phyloP scores from a whole-genome alignment of 2,113 vertebrate genomes.

The Serilophus lunatus region DNA sequence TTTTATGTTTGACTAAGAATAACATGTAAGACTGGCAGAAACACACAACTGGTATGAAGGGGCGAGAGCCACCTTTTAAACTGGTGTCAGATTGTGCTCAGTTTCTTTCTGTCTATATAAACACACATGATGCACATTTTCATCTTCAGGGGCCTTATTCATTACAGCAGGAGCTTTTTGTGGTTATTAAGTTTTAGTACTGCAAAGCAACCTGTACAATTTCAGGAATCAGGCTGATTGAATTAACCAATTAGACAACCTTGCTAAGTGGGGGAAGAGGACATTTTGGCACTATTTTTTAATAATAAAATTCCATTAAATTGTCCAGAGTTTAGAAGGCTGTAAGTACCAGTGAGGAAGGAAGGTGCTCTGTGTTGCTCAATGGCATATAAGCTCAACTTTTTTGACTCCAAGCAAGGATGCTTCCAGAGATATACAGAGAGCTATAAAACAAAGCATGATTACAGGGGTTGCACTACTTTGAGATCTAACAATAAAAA shows the following conservation, averaged over 20 bases:
- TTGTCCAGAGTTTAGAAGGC: neutral
- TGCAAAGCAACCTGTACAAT: neutral
- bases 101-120: neutral
- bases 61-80: neutral
- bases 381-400: neutral
- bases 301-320: neutral
- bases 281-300: neutral
- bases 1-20: neutral
- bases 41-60: neutral
- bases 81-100: neutral
- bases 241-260: constrained; percentile 25
- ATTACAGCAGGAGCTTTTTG: neutral
- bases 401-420: neutral
- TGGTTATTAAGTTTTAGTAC: neutral
- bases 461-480: neutral
- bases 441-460: neutral
- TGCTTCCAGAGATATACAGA: neutral
- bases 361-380: neutral
- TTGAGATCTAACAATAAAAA: neutral
- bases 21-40: neutral
- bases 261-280: neutral
- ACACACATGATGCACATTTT: accelerated
- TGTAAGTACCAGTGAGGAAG: neutral
- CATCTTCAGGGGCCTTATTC: neutral
- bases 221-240: constrained; percentile 21